Evolutionary conservation across 2,888 invertebrate genomes (phyloP).

Genomic region (Cinara cedri): DNA sequence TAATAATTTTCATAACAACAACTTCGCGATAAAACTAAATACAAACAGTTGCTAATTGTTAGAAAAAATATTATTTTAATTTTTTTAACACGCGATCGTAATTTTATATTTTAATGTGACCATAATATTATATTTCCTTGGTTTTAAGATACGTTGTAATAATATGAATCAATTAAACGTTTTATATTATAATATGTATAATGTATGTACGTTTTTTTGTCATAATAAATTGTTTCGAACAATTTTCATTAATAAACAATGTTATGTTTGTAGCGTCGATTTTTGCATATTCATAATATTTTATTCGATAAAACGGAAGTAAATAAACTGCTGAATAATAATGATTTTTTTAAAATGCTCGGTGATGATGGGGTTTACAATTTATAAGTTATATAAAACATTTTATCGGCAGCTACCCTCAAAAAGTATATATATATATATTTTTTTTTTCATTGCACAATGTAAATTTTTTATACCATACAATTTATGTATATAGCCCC

Average conservation of each 20-base stretch:
- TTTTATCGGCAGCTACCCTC: slow-evolving; percentile 11
- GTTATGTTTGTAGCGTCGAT: not conserved
- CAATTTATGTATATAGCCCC: too few species aligned
- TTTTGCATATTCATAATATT: slow-evolving; percentile 26
- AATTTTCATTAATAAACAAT: not conserved
- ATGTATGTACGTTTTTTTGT: not conserved
- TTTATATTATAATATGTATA: too few species aligned
- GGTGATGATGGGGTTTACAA: not conserved
- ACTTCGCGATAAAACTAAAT: not conserved
- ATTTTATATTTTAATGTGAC: not conserved
- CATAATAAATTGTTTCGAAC: slow-evolving; percentile 9
- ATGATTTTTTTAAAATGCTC: slow-evolving; percentile 17
- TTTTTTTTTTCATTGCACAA: not conserved
- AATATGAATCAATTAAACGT: not conserved
- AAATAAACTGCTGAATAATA: slow-evolving; percentile 36
- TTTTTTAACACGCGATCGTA: not conserved
- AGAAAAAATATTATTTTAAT: not conserved
- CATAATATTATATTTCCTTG: not conserved
- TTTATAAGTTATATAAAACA: too few species aligned
- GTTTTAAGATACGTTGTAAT: too few species aligned
- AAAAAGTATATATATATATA: too few species aligned
- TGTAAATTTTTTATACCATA: slow-evolving; percentile 12
- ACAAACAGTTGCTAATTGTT: not conserved
- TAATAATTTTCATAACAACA: not conserved
- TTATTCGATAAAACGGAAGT: not conserved